Evolutionary conservation across 2,797 vertebrate genomes (phyloP).

Genomic region (Chaetophractus vellerosus): DNA sequence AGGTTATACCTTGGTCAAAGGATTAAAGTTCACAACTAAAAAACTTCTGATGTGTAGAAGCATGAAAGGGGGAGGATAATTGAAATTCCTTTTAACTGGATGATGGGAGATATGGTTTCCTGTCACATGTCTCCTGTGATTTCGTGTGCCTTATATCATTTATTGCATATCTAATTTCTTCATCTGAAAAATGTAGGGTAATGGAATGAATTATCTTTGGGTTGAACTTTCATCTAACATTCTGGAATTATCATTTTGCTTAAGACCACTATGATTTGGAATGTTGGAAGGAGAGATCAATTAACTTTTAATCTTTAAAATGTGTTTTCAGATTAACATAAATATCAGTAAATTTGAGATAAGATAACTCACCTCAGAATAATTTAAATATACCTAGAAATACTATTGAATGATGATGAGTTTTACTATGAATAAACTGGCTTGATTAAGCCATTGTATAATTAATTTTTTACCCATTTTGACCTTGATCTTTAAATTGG

Average conservation of each 20-base stretch:
- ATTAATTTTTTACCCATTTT: no score
- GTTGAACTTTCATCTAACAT: background rate
- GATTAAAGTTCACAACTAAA: background rate
- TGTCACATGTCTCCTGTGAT: background rate
- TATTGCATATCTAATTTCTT: background rate
- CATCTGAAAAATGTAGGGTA: background rate
- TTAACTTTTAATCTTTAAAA: background rate
- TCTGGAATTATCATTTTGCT: background rate
- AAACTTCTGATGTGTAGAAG: background rate
- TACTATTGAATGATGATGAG: background rate
- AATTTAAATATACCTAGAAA: background rate
- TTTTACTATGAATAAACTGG: background rate
- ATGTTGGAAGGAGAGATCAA: background rate
- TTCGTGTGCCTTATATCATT: background rate
- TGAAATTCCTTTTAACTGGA: constrained; percentile 57
- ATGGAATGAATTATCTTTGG: background rate
- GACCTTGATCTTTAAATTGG: no score
- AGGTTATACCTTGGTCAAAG: constrained; percentile 43
- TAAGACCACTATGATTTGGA: background rate
- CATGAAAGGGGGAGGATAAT: background rate
- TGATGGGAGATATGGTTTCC: background rate
- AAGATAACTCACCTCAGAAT: background rate
- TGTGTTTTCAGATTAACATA: background rate
- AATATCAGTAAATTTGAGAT: no score
- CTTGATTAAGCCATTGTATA: background rate